Percentiles rank a stretch among this genome's conserved stretches.
Evolutionary conservation across 2,888 invertebrate genomes (phyloP).

Genomic region (Lasioglossum pauxillum): DNA sequence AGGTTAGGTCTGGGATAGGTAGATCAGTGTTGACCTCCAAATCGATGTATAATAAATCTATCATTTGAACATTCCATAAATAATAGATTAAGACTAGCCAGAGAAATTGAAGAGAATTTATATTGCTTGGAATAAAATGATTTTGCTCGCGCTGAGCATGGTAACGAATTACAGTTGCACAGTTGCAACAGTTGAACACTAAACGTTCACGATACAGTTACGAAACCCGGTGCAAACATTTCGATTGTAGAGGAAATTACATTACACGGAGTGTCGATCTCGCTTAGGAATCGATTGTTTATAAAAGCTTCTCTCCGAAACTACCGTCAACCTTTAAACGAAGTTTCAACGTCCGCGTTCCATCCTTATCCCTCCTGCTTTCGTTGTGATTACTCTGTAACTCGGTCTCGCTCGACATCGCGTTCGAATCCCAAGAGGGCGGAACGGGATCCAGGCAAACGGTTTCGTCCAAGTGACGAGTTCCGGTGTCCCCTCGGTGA

Average conservation of each 20-base stretch:
- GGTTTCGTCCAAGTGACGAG: constrained; percentile 3
- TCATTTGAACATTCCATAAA: neutral
- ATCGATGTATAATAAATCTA: too few species aligned
- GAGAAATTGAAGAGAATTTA: neutral
- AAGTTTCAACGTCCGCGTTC: neutral
- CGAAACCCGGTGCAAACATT: neutral
- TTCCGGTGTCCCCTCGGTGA: neutral
- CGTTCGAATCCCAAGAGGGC: constrained; percentile 70
- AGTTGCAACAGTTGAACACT: neutral
- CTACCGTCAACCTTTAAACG: neutral
- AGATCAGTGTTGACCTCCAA: too few species aligned
- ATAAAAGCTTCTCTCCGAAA: neutral
- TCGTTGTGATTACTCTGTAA: constrained; percentile 8
- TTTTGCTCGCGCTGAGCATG: neutral
- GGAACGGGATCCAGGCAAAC: neutral
- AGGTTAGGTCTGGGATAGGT: too few species aligned
- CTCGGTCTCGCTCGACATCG: constrained; percentile 60
- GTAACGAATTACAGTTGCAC: neutral
- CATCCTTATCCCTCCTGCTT: neutral
- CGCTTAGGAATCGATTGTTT: neutral
- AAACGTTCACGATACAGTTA: neutral
- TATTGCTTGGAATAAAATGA: neutral
- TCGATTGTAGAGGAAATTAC: neutral
- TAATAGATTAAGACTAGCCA: neutral
- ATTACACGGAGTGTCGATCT: neutral